Evolutionary conservation across 2,888 invertebrate genomes (phyloP), one percentile per base, ranked within the genome.

Genomic region (Girardia tigrina): DNA sequence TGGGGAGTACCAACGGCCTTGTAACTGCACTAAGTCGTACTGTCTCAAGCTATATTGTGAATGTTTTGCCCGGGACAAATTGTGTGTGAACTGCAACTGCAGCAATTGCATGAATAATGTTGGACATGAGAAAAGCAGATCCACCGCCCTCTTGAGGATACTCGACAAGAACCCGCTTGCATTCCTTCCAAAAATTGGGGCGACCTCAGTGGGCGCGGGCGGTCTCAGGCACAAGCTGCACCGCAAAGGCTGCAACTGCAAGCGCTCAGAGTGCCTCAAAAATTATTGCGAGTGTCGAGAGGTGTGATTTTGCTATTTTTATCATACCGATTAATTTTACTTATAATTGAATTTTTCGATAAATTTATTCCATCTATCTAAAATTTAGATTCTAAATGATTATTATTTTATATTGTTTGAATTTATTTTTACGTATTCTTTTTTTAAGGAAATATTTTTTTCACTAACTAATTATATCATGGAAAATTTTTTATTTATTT

Each of bases 281-380:
- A 56, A 56, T 56, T 56, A 56, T 56, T 56, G 56, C n/a, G 56
- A 56, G n/a, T 56, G 56, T 56, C 56, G 56, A 8, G 56, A 56
- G 56, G 56, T 56, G 36, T 16, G 36, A n/a, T n/a, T n/a, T n/a
- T n/a, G n/a, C n/a, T n/a, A n/a, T n/a, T n/a, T n/a, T n/a, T n/a
- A n/a, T n/a, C n/a, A n/a, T n/a, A n/a, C n/a, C n/a, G n/a, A n/a
- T n/a, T n/a, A n/a, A n/a, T n/a, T n/a, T n/a, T n/a, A n/a, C n/a
- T n/a, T n/a, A n/a, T n/a, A n/a, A n/a, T n/a, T n/a, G n/a, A n/a
- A n/a, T n/a, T n/a, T n/a, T n/a, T n/a, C n/a, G n/a, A n/a, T n/a
- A n/a, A n/a, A n/a, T n/a, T n/a, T n/a, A n/a, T n/a, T n/a, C n/a
- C n/a, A n/a, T n/a, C n/a, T n/a, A n/a, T n/a, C n/a, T n/a, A n/a